A percentile compares a stretch with the other conserved stretches of the same genome.
Conservation (phyloP, 2,113 vertebrate genomes). For the Pyrgilauda ruficollis region DNA sequence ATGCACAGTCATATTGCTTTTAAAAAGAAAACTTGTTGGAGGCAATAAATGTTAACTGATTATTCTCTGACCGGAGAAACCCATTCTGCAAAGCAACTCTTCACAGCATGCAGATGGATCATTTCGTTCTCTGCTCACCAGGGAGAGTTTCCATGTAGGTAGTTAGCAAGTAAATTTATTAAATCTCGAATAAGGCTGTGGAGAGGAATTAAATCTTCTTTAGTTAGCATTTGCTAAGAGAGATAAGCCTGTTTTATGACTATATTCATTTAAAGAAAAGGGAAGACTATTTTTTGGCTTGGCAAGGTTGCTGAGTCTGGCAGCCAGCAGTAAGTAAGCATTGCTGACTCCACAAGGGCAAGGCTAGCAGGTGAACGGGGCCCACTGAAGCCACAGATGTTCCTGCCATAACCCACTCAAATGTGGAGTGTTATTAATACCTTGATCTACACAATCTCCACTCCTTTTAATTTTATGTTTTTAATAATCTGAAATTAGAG, state of each 20-base stretch:
- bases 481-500: neutral
- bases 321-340: neutral
- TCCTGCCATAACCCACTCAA: neutral
- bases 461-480: neutral
- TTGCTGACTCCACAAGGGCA: neutral
- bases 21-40: neutral
- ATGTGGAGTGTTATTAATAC: neutral
- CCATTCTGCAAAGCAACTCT: neutral
- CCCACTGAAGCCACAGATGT: neutral
- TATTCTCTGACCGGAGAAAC: neutral
- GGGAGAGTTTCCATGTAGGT: neutral
- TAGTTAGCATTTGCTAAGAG: neutral
- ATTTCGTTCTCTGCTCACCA: neutral
- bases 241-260: neutral
- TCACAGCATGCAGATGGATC: fast-evolving
- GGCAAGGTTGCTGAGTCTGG: neutral
- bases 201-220: neutral
- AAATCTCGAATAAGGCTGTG: neutral
- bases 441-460: neutral
- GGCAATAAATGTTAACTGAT: neutral
- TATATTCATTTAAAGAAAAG: neutral
- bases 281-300: neutral
- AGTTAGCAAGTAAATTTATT: neutral
- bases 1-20: neutral
- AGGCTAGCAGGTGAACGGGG: neutral